A percentile compares a stretch with the other conserved stretches of the same genome.
Evolutionary conservation across 2,888 invertebrate genomes (phyloP).

Genomic region (Chaitophorus viminalis): DNA sequence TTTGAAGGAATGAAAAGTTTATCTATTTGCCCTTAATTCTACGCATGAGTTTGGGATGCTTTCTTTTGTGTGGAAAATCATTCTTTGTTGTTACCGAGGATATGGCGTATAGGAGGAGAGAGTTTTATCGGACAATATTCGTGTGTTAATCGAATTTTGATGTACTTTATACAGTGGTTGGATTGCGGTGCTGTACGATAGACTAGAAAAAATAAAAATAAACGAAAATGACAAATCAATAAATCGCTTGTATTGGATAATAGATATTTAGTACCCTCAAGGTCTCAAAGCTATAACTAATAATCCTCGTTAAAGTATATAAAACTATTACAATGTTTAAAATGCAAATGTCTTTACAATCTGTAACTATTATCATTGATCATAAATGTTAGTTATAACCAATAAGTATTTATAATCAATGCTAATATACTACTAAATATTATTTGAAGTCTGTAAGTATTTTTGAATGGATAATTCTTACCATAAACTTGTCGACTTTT

Average conservation of each 20-base stretch:
- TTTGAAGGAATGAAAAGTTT: slow-evolving; percentile 51
- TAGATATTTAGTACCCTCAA: too few species aligned
- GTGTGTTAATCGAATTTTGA: slow-evolving; percentile 59
- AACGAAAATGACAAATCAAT: slow-evolving; percentile 31
- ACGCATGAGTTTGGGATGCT: not conserved
- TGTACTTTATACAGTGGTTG: slow-evolving; percentile 26
- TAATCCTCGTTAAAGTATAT: too few species aligned
- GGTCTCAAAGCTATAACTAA: too few species aligned
- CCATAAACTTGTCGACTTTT: too few species aligned
- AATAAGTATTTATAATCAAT: too few species aligned
- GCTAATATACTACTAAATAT: too few species aligned
- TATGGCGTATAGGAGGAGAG: not conserved
- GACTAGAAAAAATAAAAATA: slow-evolving; percentile 5
- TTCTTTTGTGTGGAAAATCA: slow-evolving; percentile 45
- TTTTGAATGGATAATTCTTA: too few species aligned
- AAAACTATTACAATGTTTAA: too few species aligned
- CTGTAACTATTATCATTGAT: too few species aligned
- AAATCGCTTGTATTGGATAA: not conserved
- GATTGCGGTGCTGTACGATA: not conserved
- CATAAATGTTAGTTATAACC: too few species aligned
- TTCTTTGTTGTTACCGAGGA: slow-evolving; percentile 47
- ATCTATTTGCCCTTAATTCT: slow-evolving; percentile 53
- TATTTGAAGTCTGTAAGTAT: too few species aligned
- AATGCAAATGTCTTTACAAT: too few species aligned
- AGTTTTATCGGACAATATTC: slow-evolving; percentile 51